Evolutionary conservation across 1,140 invertebrate species (phyloP), one percentile per base, ranked within the genome.

Genomic region (Apis laboriosa): DNA sequence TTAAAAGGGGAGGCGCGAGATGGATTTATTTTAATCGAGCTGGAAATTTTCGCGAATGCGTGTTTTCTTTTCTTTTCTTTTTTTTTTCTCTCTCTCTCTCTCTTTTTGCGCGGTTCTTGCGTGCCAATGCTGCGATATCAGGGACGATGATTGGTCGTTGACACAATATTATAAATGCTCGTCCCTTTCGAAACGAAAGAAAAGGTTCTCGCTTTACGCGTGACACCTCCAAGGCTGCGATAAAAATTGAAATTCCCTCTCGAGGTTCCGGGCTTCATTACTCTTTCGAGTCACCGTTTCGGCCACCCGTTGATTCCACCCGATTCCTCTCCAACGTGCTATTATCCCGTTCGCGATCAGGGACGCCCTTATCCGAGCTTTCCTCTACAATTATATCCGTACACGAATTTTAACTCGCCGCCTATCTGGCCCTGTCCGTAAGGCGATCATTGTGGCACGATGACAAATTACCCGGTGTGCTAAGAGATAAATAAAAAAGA

Each of bases 401-500:
- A 89, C 85, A 89, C 87, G 85, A 89, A 89, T 89, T 89, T 87
- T 74, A 89, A 89, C 88, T 89, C 78, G 80, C 34, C 75, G 34
- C 68, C 84, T 89, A 86, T 88, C 84, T 77, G 77, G 60, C 56
- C 76, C 72, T 63, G 68, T 55, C 15, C 79, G 76, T 77, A 83
- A 87, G 71, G 71, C 87, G 84, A 83, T 77, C 88, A 89, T 89
- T 85, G 87, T 89, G 87, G 56, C 84, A 84, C 85, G 79, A 90
- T 91, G 90, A 91, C 88, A 91, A 91, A 91, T 91, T 89, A 89
- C 87, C 71, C 43, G 60, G 77, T 70, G 74, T 71, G 34, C 34
- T 43, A 83, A 86, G 85, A 90, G 77, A 75, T 83, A 77, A 86
- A 88, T 86, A 90, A 90, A 89, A 43, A 43, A 7, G 5, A 43